Conservation (phyloP, 2,888 invertebrate species). For the Drosophila phalerata region DNA sequence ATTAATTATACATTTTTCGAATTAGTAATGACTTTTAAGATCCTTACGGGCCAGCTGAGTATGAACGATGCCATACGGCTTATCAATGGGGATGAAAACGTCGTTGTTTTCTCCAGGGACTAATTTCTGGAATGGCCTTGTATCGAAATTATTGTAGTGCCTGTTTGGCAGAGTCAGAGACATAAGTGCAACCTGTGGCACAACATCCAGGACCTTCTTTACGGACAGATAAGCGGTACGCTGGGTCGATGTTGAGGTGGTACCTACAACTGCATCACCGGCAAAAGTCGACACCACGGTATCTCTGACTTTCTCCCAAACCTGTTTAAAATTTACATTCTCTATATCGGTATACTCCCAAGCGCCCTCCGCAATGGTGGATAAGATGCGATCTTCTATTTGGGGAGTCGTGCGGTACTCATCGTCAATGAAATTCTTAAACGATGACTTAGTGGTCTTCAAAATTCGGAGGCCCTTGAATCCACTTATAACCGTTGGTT, state of each 20-base stretch:
- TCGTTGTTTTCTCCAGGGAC: conserved; percentile 12
- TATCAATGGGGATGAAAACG: neutral
- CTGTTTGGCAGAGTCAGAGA: conserved; percentile 3
- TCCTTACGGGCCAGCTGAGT: conserved; percentile 8
- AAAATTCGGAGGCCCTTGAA: conserved; percentile 3
- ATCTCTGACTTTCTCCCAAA: conserved; percentile 4
- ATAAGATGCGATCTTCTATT: conserved; percentile 1
- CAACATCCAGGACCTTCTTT: neutral
- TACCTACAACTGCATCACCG: conserved; percentile 3
- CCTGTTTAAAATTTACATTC: conserved; percentile 6
- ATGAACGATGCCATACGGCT: conserved; percentile 2
- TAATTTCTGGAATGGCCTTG: neutral
- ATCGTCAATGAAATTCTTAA: conserved; percentile 3
- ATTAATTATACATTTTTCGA: neutral
- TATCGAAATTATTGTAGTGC: conserved; percentile 3
- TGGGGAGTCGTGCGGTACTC: conserved; percentile 4
- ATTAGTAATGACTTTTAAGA: neutral
- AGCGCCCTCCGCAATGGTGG: conserved; percentile 9
- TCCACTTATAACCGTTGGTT: conserved; percentile 8
- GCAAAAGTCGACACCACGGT: neutral
- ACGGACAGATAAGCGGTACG: neutral
- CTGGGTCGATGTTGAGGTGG: conserved; percentile 1
- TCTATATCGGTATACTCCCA: conserved; percentile 7
- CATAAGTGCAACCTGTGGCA: conserved; percentile 3
- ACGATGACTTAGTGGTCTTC: conserved; percentile 11